Base-by-base conservation (phyloP, 2,888 invertebrate genomes). In the Caenorhabditis plicata region DNA sequence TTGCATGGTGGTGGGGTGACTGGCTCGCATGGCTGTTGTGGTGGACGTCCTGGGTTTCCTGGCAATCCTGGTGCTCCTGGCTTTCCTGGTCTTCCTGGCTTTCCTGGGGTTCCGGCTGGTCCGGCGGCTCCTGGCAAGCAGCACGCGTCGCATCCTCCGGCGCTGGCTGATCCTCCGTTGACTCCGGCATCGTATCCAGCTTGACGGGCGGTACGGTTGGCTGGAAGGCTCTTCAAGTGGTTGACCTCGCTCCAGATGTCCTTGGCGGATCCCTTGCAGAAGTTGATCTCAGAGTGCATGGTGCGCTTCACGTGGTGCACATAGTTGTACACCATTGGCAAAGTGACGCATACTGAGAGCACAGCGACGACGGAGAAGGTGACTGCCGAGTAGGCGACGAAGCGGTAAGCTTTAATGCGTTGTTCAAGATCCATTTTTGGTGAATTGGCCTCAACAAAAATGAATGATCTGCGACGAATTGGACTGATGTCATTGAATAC, bases 61-160 rank as follows among this genome's bases (percentile, higher is more conserved):
- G 69, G 69, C 29, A 69, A 57, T 58, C 73, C 74, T 50, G 70
- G 61, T n/a, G 68, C 67, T 66, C 68, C 70, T 44, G 74, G 73
- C 60, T 71, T 72, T 58, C 72, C 63, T 51, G 63, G 63, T 26
- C 57, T 35, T 58, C 63, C 63, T 39, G 63, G 53, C 50, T 63
- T 63, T 63, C 63, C 63, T 46, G 63, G 63, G 32, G 60, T 54
- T 49, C 66, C 66, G 42, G 63, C 66, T 43, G 67, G 58, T 61
- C 64, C 64, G 22, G 64, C 64, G 35, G 64, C 54, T 64, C 64
- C 64, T 48, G 64, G 64, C 31, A 75, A 64, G 50, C 75, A 75
- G 58, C 75, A 75, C 41, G 71, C 69, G 27, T 71, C 75, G 47
- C 75, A 75, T 32, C 62, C 57, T 56, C 62, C 62, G 39, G 54